Evolutionary conservation across 1,140 invertebrate genomes (phyloP).

Genomic region (Bombyx mandarina): DNA sequence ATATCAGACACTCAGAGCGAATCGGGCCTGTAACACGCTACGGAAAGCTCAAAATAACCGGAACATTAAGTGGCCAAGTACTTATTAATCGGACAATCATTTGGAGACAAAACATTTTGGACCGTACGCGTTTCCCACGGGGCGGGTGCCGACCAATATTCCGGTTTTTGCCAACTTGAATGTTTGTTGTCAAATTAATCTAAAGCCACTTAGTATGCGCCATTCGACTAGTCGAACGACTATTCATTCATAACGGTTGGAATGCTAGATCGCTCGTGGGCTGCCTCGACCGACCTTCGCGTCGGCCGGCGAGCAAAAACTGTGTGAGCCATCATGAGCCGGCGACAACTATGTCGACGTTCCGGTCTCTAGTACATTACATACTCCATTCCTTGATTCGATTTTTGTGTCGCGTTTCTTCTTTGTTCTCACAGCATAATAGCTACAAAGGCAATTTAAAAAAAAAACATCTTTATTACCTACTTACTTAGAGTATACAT

Average conservation of each 20-base stretch:
- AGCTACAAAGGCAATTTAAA: no score
- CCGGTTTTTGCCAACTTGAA: constrained; percentile 65
- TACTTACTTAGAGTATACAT: no score
- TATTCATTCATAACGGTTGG: constrained; percentile 67
- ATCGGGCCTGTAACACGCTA: no score
- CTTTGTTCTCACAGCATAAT: no score
- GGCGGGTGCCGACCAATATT: constrained; percentile 46
- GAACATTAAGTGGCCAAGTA: constrained; percentile 31
- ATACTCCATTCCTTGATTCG: constrained; percentile 17
- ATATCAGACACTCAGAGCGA: no score
- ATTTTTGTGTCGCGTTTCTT: no score
- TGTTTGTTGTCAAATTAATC: constrained; percentile 70
- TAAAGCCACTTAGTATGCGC: constrained; percentile 58
- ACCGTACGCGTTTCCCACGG: constrained; percentile 51
- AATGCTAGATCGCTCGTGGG: constrained; percentile 61
- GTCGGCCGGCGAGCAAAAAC: constrained; percentile 44
- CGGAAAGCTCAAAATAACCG: constrained; percentile 26
- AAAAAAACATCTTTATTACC: no score
- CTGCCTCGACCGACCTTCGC: constrained; percentile 60
- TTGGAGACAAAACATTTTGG: constrained; percentile 43
- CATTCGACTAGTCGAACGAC: constrained; percentile 50
- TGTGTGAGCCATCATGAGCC: constrained; percentile 42
- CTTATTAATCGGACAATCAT: constrained; percentile 42
- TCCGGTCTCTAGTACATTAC: constrained; percentile 32
- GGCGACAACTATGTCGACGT: constrained; percentile 41